Evolutionary conservation across 2,888 invertebrate genomes (phyloP).

Genomic region (Nesidiocoris tenuis): DNA sequence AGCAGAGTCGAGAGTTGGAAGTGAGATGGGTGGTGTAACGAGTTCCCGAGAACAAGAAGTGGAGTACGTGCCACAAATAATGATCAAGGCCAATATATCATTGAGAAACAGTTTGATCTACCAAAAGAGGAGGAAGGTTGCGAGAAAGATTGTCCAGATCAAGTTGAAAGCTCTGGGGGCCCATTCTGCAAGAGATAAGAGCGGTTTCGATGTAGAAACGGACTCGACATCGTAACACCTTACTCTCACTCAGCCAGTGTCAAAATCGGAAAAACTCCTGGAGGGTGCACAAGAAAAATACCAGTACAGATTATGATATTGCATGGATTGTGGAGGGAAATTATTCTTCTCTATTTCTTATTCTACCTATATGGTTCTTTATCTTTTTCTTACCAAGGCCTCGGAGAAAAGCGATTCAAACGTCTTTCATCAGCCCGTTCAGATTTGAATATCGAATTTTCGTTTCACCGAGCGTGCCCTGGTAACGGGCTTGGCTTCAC

Average conservation of each 20-base stretch:
- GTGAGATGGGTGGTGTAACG: slow-evolving; percentile 11
- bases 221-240: too few species aligned
- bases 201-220: too few species aligned
- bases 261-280: too few species aligned
- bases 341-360: too few species aligned
- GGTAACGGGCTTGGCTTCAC: background rate
- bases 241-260: too few species aligned
- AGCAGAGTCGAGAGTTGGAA: background rate
- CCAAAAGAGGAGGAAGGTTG: background rate
- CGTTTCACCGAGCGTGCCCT: background rate
- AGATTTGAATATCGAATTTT: background rate
- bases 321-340: too few species aligned
- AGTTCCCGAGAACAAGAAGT: slow-evolving; percentile 25
- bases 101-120: slow-evolving; percentile 18
- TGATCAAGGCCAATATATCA: slow-evolving; percentile 25
- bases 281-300: too few species aligned
- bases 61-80: slow-evolving; percentile 26
- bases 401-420: too few species aligned
- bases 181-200: too few species aligned
- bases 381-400: too few species aligned
- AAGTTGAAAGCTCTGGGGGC: background rate
- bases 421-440: background rate
- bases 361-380: too few species aligned
- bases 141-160: background rate
- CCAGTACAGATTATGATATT: too few species aligned